Evolutionary conservation across 2,797 vertebrate species (phyloP).

Genomic region (Cyclopterus lumpus): DNA sequence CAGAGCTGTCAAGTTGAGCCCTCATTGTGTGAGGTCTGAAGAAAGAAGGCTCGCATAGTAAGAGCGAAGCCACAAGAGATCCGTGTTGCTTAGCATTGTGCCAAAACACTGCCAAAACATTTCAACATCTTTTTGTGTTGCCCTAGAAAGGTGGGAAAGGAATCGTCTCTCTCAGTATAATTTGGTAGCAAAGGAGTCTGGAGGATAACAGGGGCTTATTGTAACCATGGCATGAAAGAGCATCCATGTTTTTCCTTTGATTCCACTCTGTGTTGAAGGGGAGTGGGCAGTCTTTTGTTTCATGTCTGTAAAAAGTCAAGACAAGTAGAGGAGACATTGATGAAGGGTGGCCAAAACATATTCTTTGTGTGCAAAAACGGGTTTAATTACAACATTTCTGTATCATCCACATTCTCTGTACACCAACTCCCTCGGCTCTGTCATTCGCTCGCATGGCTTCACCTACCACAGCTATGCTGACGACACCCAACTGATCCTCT

Average conservation of each 20-base stretch:
- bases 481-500: no score
- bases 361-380: slow-evolving; percentile 4
- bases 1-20: slow-evolving; percentile 31
- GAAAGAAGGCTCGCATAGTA: slow-evolving; percentile 8
- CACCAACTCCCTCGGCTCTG: no score
- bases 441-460: no score
- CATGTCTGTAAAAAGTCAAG: slow-evolving; percentile 7
- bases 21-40: neutral
- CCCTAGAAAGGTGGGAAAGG: slow-evolving; percentile 10
- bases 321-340: slow-evolving; percentile 18
- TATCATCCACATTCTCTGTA: neutral
- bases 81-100: slow-evolving; percentile 22
- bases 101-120: slow-evolving; percentile 41
- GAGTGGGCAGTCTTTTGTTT: slow-evolving; percentile 25
- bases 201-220: slow-evolving; percentile 27
- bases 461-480: no score
- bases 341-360: slow-evolving; percentile 1
- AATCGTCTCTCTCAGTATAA: slow-evolving; percentile 9
- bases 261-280: slow-evolving; percentile 9
- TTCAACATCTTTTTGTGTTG: slow-evolving; percentile 17
- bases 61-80: slow-evolving; percentile 27
- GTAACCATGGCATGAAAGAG: slow-evolving; percentile 10
- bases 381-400: slow-evolving; percentile 6
- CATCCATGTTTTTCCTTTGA: slow-evolving; percentile 27
- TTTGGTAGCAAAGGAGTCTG: slow-evolving; percentile 21